phyloP scores from a whole-genome alignment of 2,797 vertebrate genomes.

The Alectoris magna region DNA sequence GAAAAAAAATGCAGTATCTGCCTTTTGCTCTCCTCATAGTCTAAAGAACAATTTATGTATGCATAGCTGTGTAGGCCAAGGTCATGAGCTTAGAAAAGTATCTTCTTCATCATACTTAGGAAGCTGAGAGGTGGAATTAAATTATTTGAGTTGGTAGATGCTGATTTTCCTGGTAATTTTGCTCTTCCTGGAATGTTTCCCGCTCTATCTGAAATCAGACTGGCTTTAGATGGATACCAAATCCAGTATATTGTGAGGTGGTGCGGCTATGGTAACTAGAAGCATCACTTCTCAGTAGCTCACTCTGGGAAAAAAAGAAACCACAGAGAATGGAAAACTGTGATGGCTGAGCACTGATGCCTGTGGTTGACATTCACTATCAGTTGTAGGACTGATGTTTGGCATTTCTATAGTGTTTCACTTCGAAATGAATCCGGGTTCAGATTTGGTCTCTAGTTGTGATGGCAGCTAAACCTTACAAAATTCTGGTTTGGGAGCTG shows the following conservation, averaged over 20 bases:
- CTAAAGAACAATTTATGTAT: background rate
- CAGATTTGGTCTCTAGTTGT: background rate
- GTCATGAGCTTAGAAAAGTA: conserved; percentile 3
- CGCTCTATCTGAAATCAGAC: background rate
- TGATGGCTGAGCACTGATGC: background rate
- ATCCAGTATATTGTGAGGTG: background rate
- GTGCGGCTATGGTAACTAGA: background rate
- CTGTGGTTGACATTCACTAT: background rate
- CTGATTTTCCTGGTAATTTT: background rate
- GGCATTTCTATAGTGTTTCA: background rate
- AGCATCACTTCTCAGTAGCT: background rate
- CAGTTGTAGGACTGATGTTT: background rate
- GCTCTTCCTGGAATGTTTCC: background rate
- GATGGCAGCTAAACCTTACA: background rate
- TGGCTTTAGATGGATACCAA: background rate
- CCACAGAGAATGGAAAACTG: background rate
- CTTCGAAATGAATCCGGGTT: background rate
- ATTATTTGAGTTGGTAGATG: background rate
- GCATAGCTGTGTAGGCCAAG: background rate
- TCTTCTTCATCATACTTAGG: conserved; percentile 20
- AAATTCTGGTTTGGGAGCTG: background rate
- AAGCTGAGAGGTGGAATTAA: conserved; percentile 8
- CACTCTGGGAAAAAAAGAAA: background rate
- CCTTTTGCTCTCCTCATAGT: background rate
- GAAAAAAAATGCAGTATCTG: background rate